Evolutionary conservation across 2,888 invertebrate genomes (phyloP).

Genomic region (Bruchidius siliquastri): DNA sequence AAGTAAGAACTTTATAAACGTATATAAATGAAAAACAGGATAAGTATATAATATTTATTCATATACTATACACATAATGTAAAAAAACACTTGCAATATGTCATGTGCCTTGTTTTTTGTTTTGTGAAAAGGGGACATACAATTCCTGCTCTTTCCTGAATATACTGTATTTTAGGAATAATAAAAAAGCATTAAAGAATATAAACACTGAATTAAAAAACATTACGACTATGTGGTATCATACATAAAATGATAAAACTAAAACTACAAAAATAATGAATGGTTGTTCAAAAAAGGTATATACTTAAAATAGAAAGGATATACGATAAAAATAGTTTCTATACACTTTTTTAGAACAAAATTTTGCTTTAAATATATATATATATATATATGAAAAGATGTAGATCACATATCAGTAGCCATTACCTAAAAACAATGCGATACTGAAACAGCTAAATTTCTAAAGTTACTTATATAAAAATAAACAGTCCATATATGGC

Average conservation of each 20-base stretch:
- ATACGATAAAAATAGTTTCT: not conserved
- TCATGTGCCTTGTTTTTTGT: not conserved
- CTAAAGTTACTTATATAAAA: not conserved
- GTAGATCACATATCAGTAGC: not conserved
- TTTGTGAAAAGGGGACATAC: not conserved
- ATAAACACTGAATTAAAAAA: slow-evolving; percentile 7
- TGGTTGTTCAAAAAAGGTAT: not conserved
- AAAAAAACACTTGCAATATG: slow-evolving; percentile 1
- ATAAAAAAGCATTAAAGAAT: slow-evolving; percentile 13
- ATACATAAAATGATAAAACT: not conserved
- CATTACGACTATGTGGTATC: not conserved
- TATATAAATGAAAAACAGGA: not conserved
- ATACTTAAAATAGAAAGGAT: not conserved
- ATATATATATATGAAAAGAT: not conserved
- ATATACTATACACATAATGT: not conserved
- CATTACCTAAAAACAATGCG: not conserved
- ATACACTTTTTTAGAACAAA: not conserved
- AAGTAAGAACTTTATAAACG: no score
- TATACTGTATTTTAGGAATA: slow-evolving; percentile 5
- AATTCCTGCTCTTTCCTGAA: slow-evolving; percentile 10
- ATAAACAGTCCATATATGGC: not conserved
- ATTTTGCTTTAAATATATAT: not conserved
- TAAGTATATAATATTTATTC: not conserved
- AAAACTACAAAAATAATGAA: not conserved
- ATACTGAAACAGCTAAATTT: not conserved